phyloP scores from a whole-genome alignment of 64 coral and sea anemone species.

The Porites lutea region DNA sequence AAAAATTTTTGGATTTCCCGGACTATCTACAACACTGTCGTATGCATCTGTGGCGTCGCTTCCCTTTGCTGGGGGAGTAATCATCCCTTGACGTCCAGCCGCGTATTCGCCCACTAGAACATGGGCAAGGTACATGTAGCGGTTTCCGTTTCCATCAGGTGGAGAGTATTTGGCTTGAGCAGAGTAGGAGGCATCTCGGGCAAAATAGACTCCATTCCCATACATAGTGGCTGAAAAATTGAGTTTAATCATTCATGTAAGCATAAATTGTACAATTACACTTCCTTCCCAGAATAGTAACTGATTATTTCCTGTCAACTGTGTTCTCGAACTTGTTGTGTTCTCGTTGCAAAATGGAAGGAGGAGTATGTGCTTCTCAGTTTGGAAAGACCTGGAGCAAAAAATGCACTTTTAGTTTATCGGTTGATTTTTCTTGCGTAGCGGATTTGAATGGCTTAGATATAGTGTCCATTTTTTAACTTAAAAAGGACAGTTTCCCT shows the following conservation, averaged over 20 bases:
- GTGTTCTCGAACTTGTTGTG: too few species aligned
- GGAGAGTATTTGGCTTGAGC: slow-evolving; percentile 10
- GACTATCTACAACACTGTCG: slow-evolving; percentile 52
- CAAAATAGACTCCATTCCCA: slow-evolving; percentile 65
- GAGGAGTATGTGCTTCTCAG: too few species aligned
- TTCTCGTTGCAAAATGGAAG: too few species aligned
- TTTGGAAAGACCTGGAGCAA: too few species aligned
- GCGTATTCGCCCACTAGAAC: slow-evolving; percentile 45
- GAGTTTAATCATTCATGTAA: not conserved
- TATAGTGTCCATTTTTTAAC: too few species aligned
- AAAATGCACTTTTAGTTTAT: too few species aligned
- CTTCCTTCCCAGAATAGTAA: too few species aligned
- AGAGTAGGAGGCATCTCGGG: slow-evolving; percentile 57
- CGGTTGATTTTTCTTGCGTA: too few species aligned
- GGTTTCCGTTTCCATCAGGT: not conserved
- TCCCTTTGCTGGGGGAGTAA: slow-evolving; percentile 37
- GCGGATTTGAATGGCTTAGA: too few species aligned
- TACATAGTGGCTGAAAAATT: slow-evolving; percentile 22
- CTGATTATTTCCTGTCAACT: too few species aligned
- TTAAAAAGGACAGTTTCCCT: too few species aligned
- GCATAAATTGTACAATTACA: not conserved
- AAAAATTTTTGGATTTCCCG: slow-evolving; percentile 24
- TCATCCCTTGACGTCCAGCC: slow-evolving; percentile 28
- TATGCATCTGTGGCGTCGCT: slow-evolving; percentile 43
- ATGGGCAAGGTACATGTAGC: slow-evolving; percentile 53